Base-by-base conservation (phyloP, 2,113 vertebrate species). In the Oriolus oriolus region DNA sequence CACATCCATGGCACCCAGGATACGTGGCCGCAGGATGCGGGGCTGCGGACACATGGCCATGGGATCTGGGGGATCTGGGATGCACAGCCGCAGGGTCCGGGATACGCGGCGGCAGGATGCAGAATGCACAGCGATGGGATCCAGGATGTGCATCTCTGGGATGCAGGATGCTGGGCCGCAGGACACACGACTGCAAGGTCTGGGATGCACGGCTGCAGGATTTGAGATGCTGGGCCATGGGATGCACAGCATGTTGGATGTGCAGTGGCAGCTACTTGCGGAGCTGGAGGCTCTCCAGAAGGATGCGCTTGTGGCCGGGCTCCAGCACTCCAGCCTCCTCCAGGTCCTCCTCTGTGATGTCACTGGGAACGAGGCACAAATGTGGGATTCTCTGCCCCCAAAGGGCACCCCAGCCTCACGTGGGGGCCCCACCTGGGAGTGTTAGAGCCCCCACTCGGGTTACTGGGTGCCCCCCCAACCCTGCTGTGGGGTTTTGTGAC, bases 281-380 rank as follows among this genome's bases (percentile, higher is more conserved):
- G 76, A 98, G 98, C 92, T 98, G 98, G 76, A 99, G 97, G 75
- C 98, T 99, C 91, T 99, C 98, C 97, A 99, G 97, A 64, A 99
- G 98, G 35, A 99, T 95, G 18, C 95, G 97, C 89, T 99, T 99
- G 98, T 99, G 99, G 81, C 95, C n/a, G 3, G 98, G 97, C 71
- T 99, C 99, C 42, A 98, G 97, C 73, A 99, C 98, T 3, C 99
- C 99, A 1, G 99, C 99, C 97, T 99, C 99, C 95, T 99, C 99
- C 94, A 99, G 96, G 96, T 99, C 99, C 87, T 99, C 99, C 93
- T 99, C 99, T 0, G 99, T 99, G 96, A 99, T 99, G 97, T 99
- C 99, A 93, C 99, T 99, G 98, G 37, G 69, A 61, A 57, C 28
- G 33, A n/a, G 56, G 28, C 86, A 41, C 31, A 85, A 24, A 30